Base-by-base conservation (phyloP, 1,140 invertebrate species). In the Aphis craccivora region DNA sequence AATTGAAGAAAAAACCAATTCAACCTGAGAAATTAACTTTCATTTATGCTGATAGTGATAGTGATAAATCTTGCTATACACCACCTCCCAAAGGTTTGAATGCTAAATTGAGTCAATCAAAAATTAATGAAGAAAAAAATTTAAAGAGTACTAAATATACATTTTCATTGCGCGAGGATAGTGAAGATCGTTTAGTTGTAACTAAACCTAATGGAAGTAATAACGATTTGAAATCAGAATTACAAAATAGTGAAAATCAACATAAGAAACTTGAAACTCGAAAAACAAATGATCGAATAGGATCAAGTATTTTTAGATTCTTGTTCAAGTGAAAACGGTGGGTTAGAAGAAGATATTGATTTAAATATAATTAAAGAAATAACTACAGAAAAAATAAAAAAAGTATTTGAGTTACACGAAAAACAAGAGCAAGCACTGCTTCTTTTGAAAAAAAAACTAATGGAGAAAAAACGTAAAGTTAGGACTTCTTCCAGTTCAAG, bases 301-400 rank as follows among this genome's bases (percentile, higher is more conserved):
- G 91, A 93, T 93, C 37, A 84, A 53, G 25, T 53, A 93, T 60
- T 83, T 53, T 40, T 93, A 53, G 91, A 93, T 30, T 93, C 91
- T 43, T 83, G n/a, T 83, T 30, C 91, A 84, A 83, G 43, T 51
- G 91, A 84, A 53, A 37, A 40, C n/a, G 67, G 67, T 53, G 81
- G 37, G 20, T 93, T 93, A n/a, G 91, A 86, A 55, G 37, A 93
- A 86, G 91, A 93, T 93, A 93, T 93, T 53, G 91, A 93, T 86
- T 84, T 93, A 43, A 93, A 93, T 93, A 86, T 93, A n/a, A 93
- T 93, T 93, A 93, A 93, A 84, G 91, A 93, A 86, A 93, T 93
- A n/a, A 93, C 91, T 84, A 93, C 91, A 25, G 91, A 93, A 8
- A 93, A 93, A 53, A 93, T 93, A 20, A 93, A 93, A 93, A 93